Base-by-base conservation (phyloP, 2,113 vertebrate genomes). In the Dasyurus viverrinus region DNA sequence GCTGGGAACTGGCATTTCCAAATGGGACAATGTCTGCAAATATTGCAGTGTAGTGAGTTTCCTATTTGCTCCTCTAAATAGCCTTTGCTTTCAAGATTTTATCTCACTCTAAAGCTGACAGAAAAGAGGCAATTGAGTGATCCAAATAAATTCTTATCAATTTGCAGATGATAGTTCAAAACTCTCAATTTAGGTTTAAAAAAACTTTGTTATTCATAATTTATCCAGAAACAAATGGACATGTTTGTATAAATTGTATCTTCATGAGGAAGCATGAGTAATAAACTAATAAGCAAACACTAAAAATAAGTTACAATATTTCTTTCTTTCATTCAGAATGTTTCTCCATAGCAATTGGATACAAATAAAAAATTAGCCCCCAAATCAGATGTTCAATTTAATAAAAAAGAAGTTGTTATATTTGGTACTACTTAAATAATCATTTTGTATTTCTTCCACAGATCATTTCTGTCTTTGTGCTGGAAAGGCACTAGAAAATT, bases 241-340 rank as follows among this genome's bases (percentile, higher is more conserved):
- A 92, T 52, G 3, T 93, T 93, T 93, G 94, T 89, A 16, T 93
- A 96, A 96, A 91, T 12, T 96, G 42, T 90, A 47, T 93, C 92
- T 95, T 50, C 89, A 23, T 93, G 92, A 94, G 90, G 54, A 84
- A 53, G 50, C 92, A 93, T 94, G 76, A 95, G 54, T 96, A 96
- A 95, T 95, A 53, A 97, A 57, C 94, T 95, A 95, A 97, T 95
- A 94, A 30, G 91, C 3, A 96, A 92, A 95, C 52, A 90, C 57
- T 93, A 90, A 94, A 97, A 94, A 53, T 76, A 93, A 95, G 90
- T 92, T 92, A 90, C 89, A 57, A 93, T 90, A 30, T 93, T 94
- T 89, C 92, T 48, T 91, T 92, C 84, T 94, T 50, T 93, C 57
- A 93, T 96, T 95, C 53, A 93, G 68, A 97, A 91, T 53, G 42